Base-by-base conservation (phyloP, 2,888 invertebrate genomes). In the Lymantria monacha region DNA sequence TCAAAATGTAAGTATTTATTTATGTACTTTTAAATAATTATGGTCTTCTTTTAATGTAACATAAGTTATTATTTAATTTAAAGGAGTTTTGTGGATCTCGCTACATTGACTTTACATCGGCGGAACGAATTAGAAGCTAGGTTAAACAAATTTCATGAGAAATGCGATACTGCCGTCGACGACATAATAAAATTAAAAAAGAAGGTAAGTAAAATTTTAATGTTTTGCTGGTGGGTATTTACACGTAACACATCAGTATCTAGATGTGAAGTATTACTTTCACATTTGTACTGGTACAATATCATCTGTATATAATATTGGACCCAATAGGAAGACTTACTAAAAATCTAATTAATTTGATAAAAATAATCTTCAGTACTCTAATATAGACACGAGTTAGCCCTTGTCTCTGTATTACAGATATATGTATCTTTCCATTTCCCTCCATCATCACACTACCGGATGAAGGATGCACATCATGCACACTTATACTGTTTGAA, bases 81-180 rank as follows among this genome's bases (percentile, higher is more conserved):
- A n/a, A 91, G 90, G 90, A 91, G 90, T 76, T 88, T 81, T 56
- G 72, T 89, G 41, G 85, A 88, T 52, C 73, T 90, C 7, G 87
- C 85, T 13, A 85, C 85, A 38, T 57, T 89, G 57, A 81, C 89
- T 7, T 60, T 85, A 55, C 86, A 88, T 60, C 79, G 88, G 12
- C 79, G 83, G n/a, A 78, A 79, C 51, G 90, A 89, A 55, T 67
- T 90, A 66, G 87, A 86, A 68, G 69, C 67, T n/a, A 76, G 89
- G 58, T 78, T 86, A 44, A 76, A 78, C 41, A 58, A 63, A 3
- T 85, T 90, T 57, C 51, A 75, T 8, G 69, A 74, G 42, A 89
- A 86, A 83, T 88, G 89, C 68, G 86, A 87, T 54, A 71, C 69
- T 42, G 84, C 87, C 0, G 72, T 83, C 12, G 70, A 71, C 2